Conservation (phyloP, 2,888 invertebrate genomes). For the Meandrusa payeni region DNA sequence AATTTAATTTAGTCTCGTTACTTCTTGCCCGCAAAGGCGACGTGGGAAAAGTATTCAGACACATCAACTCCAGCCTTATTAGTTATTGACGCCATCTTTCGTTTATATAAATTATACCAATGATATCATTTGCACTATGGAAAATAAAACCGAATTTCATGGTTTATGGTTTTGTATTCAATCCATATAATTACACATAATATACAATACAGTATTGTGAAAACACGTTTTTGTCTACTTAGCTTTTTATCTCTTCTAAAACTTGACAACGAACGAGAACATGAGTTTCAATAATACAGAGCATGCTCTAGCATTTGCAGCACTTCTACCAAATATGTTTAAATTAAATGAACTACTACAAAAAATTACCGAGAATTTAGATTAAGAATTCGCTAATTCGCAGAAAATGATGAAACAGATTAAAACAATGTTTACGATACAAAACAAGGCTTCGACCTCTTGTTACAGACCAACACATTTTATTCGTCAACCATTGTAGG, state of each 20-base stretch:
- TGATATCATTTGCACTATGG: too few relatives aligned
- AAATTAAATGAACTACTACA: constrained; percentile 57
- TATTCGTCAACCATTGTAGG: too few relatives aligned
- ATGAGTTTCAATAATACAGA: constrained; percentile 38
- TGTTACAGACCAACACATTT: too few relatives aligned
- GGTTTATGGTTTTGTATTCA: too few relatives aligned
- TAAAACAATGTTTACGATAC: constrained; percentile 44
- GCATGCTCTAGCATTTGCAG: constrained; percentile 42
- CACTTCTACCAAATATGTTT: constrained; percentile 52
- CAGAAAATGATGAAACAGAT: constrained; percentile 60
- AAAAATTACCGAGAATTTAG: constrained; percentile 56
- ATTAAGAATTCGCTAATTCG: constrained; percentile 58
- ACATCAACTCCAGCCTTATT: too few relatives aligned
- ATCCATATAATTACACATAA: too few relatives aligned
- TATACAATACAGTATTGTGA: too few relatives aligned
- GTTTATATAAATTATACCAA: too few relatives aligned
- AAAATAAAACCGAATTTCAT: too few relatives aligned
- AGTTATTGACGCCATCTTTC: too few relatives aligned
- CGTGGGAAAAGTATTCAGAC: background rate
- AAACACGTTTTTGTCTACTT: too few relatives aligned
- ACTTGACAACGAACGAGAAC: constrained; percentile 6
- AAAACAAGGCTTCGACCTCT: constrained; percentile 11
- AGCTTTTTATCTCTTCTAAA: background rate
- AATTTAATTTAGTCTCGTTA: constrained; percentile 17
- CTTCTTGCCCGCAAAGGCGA: background rate